Conservation (phyloP, 2,888 invertebrate species). For the Athalia cordata region DNA sequence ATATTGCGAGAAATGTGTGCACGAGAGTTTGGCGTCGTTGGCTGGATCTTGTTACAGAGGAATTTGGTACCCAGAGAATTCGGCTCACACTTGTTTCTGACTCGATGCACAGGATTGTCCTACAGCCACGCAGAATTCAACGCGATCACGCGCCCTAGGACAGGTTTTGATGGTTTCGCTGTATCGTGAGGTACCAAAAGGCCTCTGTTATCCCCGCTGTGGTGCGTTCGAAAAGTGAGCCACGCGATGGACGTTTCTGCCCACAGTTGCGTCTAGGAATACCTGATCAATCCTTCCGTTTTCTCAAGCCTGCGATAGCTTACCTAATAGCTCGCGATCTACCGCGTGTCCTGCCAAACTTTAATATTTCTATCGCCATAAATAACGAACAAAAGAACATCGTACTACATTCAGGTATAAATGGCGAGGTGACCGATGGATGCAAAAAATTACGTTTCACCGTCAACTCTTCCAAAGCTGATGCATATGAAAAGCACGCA, state of each 20-base stretch:
- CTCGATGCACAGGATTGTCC: not conserved
- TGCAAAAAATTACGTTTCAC: too few relatives aligned
- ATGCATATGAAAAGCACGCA: too few relatives aligned
- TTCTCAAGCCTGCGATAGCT: too few relatives aligned
- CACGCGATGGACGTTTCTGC: not conserved
- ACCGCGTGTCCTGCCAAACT: too few relatives aligned
- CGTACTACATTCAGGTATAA: too few relatives aligned
- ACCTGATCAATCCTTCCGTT: too few relatives aligned
- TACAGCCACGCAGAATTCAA: conserved; percentile 58
- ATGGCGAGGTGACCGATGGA: too few relatives aligned
- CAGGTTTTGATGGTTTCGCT: not conserved
- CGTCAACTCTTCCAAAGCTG: too few relatives aligned
- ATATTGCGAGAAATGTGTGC: too few relatives aligned
- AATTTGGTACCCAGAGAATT: conserved; percentile 47
- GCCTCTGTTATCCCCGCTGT: not conserved
- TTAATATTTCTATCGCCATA: too few relatives aligned
- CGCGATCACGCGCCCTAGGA: conserved; percentile 25
- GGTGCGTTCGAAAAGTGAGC: not conserved
- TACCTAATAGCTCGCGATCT: too few relatives aligned
- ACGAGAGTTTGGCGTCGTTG: not conserved
- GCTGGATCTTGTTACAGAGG: conserved; percentile 34
- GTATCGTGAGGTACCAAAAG: not conserved
- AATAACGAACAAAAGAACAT: too few relatives aligned
- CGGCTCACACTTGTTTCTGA: conserved; percentile 49
- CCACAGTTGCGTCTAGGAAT: not conserved